Conservation (phyloP, 1,140 invertebrate species). For the Akabosia matsudoensis region DNA sequence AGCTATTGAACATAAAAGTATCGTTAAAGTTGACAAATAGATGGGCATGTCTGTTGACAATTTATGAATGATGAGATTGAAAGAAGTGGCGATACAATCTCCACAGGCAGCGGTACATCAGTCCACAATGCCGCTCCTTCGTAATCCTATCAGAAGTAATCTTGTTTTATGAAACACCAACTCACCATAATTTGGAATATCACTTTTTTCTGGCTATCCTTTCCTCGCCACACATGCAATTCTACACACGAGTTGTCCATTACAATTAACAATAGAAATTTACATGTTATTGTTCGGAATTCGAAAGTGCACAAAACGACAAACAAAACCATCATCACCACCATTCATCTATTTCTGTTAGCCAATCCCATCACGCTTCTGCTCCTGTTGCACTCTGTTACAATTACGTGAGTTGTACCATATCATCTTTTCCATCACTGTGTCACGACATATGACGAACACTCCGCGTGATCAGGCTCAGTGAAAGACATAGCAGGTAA, state of each 20-base stretch:
- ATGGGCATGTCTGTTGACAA: constrained; percentile 10
- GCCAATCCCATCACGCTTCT: too few relatives aligned
- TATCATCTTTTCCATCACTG: neutral
- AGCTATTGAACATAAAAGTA: neutral
- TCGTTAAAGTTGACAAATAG: constrained; percentile 3
- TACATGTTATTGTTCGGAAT: neutral
- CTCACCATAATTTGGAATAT: neutral
- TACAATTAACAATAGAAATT: neutral
- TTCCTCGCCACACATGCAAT: too few relatives aligned
- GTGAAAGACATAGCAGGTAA: neutral
- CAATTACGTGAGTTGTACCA: neutral
- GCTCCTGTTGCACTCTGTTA: neutral
- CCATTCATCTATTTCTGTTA: too few relatives aligned
- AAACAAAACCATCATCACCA: neutral
- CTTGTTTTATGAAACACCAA: neutral
- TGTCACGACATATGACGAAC: neutral
- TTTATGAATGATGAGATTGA: constrained; percentile 9
- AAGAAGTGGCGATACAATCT: neutral
- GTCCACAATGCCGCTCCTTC: neutral
- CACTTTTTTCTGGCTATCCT: neutral
- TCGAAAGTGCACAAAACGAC: neutral
- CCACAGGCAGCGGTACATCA: neutral
- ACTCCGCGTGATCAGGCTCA: too few relatives aligned
- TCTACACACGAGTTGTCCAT: constrained; percentile 5
- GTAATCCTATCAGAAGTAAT: neutral